Conservation (phyloP, 2,888 invertebrate genomes). For the Leptothorax acervorum region DNA sequence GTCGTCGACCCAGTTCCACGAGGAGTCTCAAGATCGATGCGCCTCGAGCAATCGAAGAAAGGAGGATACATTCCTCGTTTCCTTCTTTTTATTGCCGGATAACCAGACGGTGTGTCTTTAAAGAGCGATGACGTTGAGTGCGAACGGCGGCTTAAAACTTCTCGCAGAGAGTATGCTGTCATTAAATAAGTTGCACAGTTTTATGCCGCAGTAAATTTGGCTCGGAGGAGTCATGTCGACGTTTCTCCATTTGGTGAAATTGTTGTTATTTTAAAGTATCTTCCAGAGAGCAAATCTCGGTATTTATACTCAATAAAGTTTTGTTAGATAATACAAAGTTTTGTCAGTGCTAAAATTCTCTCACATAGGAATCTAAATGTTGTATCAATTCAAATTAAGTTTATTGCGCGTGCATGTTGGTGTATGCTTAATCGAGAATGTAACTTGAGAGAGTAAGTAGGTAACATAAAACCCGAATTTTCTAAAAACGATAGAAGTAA, state of each 20-base stretch:
- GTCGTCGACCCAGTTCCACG: slow-evolving; percentile 65
- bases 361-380: not conserved
- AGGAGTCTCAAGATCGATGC: slow-evolving; percentile 66
- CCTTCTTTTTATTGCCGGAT: slow-evolving; percentile 51
- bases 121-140: slow-evolving; percentile 31
- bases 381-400: not conserved
- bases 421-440: not conserved
- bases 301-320: slow-evolving; percentile 6
- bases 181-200: slow-evolving; percentile 16
- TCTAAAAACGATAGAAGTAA: not conserved
- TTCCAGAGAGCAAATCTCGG: not conserved
- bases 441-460: not conserved
- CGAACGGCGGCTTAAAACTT: slow-evolving; percentile 8
- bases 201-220: slow-evolving; percentile 24
- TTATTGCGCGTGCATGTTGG: not conserved
- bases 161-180: not conserved
- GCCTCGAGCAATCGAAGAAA: slow-evolving; percentile 59
- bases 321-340: not conserved
- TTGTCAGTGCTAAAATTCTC: not conserved
- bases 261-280: not conserved
- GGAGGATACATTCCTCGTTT: slow-evolving; percentile 52
- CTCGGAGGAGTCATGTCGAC: not conserved
- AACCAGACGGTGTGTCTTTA: slow-evolving; percentile 15
- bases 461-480: not conserved
- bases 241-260: not conserved